Evolutionary conservation across 2,888 invertebrate genomes (phyloP).

Genomic region (Endomychus coccineus): DNA sequence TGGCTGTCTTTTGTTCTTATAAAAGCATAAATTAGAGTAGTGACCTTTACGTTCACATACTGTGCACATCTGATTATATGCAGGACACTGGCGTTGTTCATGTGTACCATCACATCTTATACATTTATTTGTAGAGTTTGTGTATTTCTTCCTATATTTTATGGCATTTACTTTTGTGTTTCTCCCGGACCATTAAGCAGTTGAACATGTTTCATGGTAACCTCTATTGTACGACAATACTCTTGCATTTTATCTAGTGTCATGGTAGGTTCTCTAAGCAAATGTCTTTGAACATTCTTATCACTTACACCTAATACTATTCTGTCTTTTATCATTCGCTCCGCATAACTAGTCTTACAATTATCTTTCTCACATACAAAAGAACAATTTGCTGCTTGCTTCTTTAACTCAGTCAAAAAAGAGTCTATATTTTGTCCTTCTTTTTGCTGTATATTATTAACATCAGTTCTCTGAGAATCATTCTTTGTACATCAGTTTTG

Average conservation of each 20-base stretch:
- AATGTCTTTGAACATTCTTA: conserved; percentile 2
- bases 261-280: neutral
- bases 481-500: too few species aligned
- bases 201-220: conserved; percentile 5
- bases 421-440: neutral
- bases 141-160: too few species aligned
- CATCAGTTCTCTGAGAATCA: too few species aligned
- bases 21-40: conserved; percentile 4
- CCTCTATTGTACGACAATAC: conserved; percentile 4
- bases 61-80: conserved; percentile 4
- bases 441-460: conserved; percentile 2
- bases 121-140: conserved; percentile 4
- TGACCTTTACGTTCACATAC: conserved; percentile 4
- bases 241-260: conserved; percentile 4
- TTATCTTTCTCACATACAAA: neutral
- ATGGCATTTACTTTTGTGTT: neutral
- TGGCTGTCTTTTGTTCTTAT: conserved; percentile 2
- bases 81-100: conserved; percentile 5
- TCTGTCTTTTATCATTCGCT: conserved; percentile 4
- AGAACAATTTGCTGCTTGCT: conserved; percentile 1
- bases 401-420: conserved; percentile 3
- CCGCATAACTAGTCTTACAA: neutral
- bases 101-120: conserved; percentile 5
- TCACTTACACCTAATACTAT: conserved; percentile 3
- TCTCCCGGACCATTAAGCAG: neutral